phyloP scores from a whole-genome alignment of 2,797 vertebrate genomes.

The Selene dorsalis region DNA sequence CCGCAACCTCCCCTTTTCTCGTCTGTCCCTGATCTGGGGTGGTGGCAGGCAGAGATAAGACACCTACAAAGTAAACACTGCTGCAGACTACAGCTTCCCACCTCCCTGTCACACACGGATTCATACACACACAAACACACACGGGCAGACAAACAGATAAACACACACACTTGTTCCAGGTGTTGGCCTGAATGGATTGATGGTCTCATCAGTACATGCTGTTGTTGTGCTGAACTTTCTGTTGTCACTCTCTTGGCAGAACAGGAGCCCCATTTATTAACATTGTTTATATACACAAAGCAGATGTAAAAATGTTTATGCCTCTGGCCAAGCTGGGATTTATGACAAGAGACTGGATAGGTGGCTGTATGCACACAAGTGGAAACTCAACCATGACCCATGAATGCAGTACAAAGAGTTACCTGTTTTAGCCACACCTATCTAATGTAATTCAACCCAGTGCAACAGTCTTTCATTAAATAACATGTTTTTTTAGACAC shows the following conservation, averaged over 20 bases:
- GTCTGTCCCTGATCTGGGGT: constrained; percentile 21
- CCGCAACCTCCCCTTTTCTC: constrained; percentile 22
- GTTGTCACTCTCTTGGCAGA: constrained; percentile 36
- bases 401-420: background rate
- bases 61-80: constrained; percentile 49
- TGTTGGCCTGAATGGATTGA: constrained; percentile 31
- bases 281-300: constrained; percentile 36
- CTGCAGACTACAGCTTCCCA: constrained; percentile 23
- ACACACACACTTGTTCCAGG: background rate
- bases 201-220: constrained; percentile 2
- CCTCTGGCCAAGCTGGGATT: constrained; percentile 24
- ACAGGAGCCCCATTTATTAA: constrained; percentile 41
- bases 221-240: constrained; percentile 32
- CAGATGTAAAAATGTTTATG: constrained; percentile 39
- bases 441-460: background rate
- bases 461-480: background rate
- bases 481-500: background rate
- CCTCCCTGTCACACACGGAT: constrained; percentile 6
- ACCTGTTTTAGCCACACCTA: background rate
- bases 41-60: constrained; percentile 63
- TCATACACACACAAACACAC: constrained; percentile 10
- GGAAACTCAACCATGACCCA: background rate
- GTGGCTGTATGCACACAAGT: constrained; percentile 22
- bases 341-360: constrained; percentile 16
- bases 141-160: constrained; percentile 15